A percentile compares a stretch with the other conserved stretches of the same genome.
Conservation (phyloP, 2,113 vertebrate species). For the Tragelaphus strepsiceros region DNA sequence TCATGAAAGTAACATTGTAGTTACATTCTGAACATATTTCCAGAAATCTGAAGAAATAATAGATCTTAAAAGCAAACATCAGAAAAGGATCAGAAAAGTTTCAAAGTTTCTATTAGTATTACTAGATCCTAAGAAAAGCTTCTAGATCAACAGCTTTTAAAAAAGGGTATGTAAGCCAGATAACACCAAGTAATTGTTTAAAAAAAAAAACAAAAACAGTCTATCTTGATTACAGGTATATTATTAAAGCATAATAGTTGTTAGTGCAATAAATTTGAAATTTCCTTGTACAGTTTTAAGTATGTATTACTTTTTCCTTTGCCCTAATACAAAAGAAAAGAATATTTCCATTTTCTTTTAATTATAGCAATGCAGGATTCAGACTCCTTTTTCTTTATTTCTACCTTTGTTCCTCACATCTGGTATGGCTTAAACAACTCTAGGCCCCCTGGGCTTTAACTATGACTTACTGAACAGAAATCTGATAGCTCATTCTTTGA, state of each 20-base stretch:
- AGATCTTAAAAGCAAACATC: not conserved
- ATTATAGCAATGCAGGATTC: not conserved
- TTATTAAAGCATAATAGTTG: not conserved
- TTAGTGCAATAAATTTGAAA: not conserved
- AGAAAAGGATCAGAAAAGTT: not conserved
- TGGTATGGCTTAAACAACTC: not conserved
- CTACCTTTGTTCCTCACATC: not conserved
- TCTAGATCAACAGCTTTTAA: not conserved
- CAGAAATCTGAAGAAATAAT: not conserved
- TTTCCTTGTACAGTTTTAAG: not conserved
- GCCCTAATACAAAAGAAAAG: not conserved
- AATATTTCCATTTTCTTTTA: not conserved
- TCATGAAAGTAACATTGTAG: not conserved
- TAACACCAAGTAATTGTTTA: not conserved
- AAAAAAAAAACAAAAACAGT: not conserved
- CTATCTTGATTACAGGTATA: not conserved
- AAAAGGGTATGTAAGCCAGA: not conserved
- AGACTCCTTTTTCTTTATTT: not conserved
- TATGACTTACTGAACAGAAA: not conserved
- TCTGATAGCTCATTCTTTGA: slow-evolving; percentile 12
- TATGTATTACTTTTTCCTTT: not conserved
- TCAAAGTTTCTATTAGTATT: not conserved
- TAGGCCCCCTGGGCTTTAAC: not conserved
- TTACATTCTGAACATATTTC: not conserved
- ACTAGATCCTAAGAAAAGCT: not conserved